A percentile compares a stretch with the other conserved stretches of the same genome.
Evolutionary conservation across 2,888 invertebrate species (phyloP).

Genomic region (Drosophila monieri): DNA sequence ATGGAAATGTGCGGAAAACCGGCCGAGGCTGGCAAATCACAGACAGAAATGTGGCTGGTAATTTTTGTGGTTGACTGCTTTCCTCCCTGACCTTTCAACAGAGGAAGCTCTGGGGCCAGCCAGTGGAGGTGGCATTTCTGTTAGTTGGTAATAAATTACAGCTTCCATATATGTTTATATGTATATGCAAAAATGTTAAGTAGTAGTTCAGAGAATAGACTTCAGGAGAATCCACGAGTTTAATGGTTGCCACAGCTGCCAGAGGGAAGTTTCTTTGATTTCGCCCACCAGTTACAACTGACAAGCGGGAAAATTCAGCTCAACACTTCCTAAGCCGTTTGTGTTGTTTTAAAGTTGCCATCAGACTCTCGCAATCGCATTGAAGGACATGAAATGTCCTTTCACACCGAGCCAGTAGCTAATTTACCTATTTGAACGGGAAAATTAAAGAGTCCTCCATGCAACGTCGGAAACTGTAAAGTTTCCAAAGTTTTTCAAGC

Average conservation of each 20-base stretch:
- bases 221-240: background rate
- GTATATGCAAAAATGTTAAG: background rate
- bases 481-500: constrained; percentile 19
- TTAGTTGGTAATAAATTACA: background rate
- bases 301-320: constrained; percentile 3
- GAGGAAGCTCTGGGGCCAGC: constrained; percentile 14
- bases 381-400: background rate
- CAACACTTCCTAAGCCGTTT: background rate
- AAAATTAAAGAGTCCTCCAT: background rate
- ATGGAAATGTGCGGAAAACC: constrained; percentile 58
- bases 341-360: constrained; percentile 17
- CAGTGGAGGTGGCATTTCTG: constrained; percentile 5
- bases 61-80: constrained; percentile 20
- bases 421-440: constrained; percentile 21
- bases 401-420: constrained; percentile 14
- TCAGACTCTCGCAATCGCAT: constrained; percentile 1
- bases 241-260: constrained; percentile 22
- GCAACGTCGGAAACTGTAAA: background rate
- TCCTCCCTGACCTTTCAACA: background rate
- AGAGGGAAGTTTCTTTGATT: constrained; percentile 1
- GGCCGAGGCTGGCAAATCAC: constrained; percentile 33
- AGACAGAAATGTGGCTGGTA: constrained; percentile 23
- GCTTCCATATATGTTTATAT: background rate
- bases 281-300: background rate
- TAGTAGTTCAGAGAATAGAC: background rate